Percentiles rank a stretch among this genome's conserved stretches.
Evolutionary conservation across 2,113 vertebrate species (phyloP).

Genomic region (Potamarius usumacintae): DNA sequence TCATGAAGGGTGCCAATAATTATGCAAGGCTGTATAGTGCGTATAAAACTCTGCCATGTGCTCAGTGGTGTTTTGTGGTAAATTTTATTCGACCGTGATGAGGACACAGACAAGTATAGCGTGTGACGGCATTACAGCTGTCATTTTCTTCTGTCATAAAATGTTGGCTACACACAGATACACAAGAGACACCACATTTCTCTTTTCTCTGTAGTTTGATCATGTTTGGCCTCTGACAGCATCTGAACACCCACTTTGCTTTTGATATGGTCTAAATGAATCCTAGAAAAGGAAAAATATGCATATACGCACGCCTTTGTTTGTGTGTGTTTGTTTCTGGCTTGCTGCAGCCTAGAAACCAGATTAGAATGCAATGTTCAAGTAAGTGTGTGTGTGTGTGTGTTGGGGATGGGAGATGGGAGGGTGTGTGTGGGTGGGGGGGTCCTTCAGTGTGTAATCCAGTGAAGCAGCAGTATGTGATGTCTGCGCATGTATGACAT

Average conservation of each 20-base stretch:
- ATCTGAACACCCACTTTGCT: slow-evolving; percentile 57
- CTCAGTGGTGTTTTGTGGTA: neutral
- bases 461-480: neutral
- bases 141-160: slow-evolving; percentile 11
- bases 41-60: neutral
- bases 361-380: no score
- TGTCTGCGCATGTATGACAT: no score
- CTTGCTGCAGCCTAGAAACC: neutral
- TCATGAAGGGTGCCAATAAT: neutral
- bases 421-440: neutral
- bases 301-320: slow-evolving; percentile 20
- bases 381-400: neutral
- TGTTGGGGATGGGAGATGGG: neutral
- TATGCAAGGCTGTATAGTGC: neutral
- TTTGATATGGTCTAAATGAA: neutral
- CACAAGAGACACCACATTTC: neutral
- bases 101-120: neutral
- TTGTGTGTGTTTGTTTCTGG: neutral
- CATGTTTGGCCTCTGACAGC: slow-evolving; percentile 36
- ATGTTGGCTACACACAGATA: neutral
- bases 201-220: neutral
- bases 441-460: slow-evolving; percentile 1
- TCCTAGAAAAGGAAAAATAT: slow-evolving; percentile 31
- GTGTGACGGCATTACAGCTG: neutral
- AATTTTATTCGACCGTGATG: neutral